These are phyloP conservation scores for Diabrotica undecimpunctata DNA, from an alignment of 1,140 invertebrate genomes.

Conservation along the genomic window DNA sequence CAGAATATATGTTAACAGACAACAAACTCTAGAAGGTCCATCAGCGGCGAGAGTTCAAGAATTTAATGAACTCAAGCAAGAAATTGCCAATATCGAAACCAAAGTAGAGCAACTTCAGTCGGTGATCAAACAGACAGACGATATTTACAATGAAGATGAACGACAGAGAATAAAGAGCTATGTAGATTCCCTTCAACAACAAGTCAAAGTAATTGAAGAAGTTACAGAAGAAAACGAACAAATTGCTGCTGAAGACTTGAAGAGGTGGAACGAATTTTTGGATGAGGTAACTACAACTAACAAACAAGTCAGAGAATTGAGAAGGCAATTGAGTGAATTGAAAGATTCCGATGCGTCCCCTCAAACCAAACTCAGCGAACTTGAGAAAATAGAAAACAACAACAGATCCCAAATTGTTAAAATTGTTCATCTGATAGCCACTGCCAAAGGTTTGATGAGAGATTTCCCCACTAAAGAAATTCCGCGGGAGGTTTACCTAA, in stretches of 20 bases:
- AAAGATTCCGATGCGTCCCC: slow-evolving; percentile 58
- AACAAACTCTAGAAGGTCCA: slow-evolving; percentile 55
- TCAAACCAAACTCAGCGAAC: slow-evolving; percentile 58
- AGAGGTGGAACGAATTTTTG: slow-evolving; percentile 68
- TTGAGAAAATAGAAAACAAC: slow-evolving; percentile 62
- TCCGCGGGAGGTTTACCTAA: slow-evolving; percentile 60
- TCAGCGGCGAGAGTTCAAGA: slow-evolving; percentile 49
- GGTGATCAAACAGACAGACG: slow-evolving; percentile 50
- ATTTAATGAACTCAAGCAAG: slow-evolving; percentile 52
- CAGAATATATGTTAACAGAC: slow-evolving; percentile 62
- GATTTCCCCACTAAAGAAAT: slow-evolving; percentile 64
- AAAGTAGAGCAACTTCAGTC: slow-evolving; percentile 49
- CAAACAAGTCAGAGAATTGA: slow-evolving; percentile 53
- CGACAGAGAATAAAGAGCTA: slow-evolving; percentile 50
- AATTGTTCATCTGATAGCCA: slow-evolving; percentile 51
- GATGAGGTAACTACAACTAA: slow-evolving; percentile 55
- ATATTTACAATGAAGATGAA: slow-evolving; percentile 52
- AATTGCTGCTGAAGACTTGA: slow-evolving; percentile 58
- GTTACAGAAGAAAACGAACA: slow-evolving; percentile 59
- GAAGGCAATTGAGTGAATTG: slow-evolving; percentile 54
- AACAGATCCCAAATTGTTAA: slow-evolving; percentile 56
- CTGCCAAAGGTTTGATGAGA: slow-evolving; percentile 55
- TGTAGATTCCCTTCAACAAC: slow-evolving; percentile 52
- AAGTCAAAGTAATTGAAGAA: slow-evolving; percentile 58
- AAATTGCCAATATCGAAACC: slow-evolving; percentile 51